phyloP scores from a whole-genome alignment of 2,888 invertebrate genomes.

The Diaphora mendica region DNA sequence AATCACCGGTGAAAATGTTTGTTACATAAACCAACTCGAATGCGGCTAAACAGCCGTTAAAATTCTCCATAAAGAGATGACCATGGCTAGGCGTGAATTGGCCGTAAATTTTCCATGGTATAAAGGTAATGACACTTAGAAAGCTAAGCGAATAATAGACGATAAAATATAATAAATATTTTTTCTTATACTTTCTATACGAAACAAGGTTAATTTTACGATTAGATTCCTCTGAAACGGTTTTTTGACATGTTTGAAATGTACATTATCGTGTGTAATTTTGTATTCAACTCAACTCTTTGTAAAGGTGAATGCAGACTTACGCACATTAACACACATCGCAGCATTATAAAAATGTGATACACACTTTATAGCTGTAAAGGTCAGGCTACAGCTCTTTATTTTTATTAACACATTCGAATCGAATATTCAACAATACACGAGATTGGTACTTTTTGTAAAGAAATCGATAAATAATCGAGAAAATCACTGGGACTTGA shows the following conservation, averaged over 20 bases:
- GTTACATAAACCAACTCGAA: constrained; percentile 42
- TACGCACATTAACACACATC: background rate
- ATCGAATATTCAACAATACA: background rate
- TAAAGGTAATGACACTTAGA: constrained; percentile 15
- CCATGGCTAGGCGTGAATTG: constrained; percentile 39
- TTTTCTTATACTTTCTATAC: background rate
- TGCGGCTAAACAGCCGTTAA: constrained; percentile 41
- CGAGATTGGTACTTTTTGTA: background rate
- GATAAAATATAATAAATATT: background rate
- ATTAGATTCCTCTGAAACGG: background rate
- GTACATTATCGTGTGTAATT: background rate
- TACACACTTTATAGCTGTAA: background rate
- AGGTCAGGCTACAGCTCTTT: background rate
- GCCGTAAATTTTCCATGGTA: constrained; percentile 38
- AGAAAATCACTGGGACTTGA: too few relatives aligned
- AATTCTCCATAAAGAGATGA: constrained; percentile 49
- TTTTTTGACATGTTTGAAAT: background rate
- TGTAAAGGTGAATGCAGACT: background rate
- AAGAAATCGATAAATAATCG: background rate
- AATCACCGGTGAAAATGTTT: constrained; percentile 37
- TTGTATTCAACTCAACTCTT: background rate
- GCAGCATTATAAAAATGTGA: background rate
- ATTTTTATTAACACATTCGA: background rate
- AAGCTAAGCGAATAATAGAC: constrained; percentile 24
- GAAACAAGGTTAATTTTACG: constrained; percentile 5